Evolutionary conservation across 2,797 vertebrate species (phyloP).

Genomic region (Rhinogobio ventralis): DNA sequence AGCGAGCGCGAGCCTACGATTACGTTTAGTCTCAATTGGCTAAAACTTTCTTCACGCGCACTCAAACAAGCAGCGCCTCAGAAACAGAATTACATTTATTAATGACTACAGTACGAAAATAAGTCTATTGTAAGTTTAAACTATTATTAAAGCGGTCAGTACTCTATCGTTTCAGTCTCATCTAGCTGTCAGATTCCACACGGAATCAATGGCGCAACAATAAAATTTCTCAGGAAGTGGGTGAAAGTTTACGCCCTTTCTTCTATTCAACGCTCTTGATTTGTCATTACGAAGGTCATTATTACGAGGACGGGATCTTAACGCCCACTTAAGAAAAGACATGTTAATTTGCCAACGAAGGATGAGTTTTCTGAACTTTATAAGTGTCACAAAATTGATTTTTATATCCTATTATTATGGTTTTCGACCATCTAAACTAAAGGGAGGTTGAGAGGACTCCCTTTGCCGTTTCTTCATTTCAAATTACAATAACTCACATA

Average conservation of each 20-base stretch:
- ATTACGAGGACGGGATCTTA: background rate
- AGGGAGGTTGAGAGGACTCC: background rate
- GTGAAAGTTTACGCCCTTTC: conserved; percentile 40
- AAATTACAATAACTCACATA: background rate
- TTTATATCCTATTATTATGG: background rate
- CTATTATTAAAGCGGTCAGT: background rate
- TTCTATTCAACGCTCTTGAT: conserved; percentile 1
- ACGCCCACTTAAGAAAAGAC: background rate
- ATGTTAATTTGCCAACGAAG: background rate
- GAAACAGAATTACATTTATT: background rate
- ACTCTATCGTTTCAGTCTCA: background rate
- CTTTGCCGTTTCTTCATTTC: background rate
- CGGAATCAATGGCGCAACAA: conserved; percentile 29
- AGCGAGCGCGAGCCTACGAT: background rate
- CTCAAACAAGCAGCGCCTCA: background rate
- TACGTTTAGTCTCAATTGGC: background rate
- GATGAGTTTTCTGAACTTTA: background rate
- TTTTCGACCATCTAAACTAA: background rate
- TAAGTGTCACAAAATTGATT: background rate
- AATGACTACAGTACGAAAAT: background rate
- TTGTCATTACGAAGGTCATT: conserved; percentile 5
- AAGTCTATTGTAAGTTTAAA: background rate
- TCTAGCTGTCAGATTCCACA: background rate
- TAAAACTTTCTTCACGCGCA: background rate
- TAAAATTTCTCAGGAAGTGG: conserved; percentile 31